Conservation (phyloP, 2,113 vertebrate species). For the Eptesicus fuscus region DNA sequence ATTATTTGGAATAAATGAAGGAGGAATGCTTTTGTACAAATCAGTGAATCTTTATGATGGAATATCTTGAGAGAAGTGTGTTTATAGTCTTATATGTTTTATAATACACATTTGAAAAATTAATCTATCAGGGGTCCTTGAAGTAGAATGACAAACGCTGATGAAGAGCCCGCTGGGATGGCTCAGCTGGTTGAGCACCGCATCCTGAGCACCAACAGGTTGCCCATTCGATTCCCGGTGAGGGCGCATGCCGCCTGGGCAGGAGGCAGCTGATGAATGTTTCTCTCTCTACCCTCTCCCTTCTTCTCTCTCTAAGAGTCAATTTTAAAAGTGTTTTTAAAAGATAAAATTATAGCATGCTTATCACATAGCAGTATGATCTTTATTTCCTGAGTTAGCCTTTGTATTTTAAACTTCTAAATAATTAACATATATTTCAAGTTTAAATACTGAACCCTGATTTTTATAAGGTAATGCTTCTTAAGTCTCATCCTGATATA, state of each 20-base stretch:
- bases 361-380: not conserved
- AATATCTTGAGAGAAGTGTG: not conserved
- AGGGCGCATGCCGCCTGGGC: too few relatives aligned
- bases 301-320: not conserved
- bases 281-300: not conserved
- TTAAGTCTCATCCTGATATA: not conserved
- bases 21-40: not conserved
- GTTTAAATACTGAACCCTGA: constrained; percentile 10
- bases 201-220: not conserved
- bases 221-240: not conserved
- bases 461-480: constrained; percentile 15
- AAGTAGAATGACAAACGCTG: constrained; percentile 12
- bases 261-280: not conserved
- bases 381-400: not conserved
- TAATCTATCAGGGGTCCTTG: not conserved
- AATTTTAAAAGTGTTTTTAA: not conserved
- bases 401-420: not conserved
- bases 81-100: not conserved
- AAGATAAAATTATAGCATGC: not conserved
- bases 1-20: constrained; percentile 11
- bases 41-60: not conserved
- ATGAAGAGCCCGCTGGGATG: not conserved
- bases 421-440: not conserved
- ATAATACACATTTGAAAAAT: constrained; percentile 16
- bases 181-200: not conserved